These are phyloP conservation scores for Tiaroga cobitis DNA, from an alignment of 2,797 vertebrate genomes.

Conservation along the genomic window DNA sequence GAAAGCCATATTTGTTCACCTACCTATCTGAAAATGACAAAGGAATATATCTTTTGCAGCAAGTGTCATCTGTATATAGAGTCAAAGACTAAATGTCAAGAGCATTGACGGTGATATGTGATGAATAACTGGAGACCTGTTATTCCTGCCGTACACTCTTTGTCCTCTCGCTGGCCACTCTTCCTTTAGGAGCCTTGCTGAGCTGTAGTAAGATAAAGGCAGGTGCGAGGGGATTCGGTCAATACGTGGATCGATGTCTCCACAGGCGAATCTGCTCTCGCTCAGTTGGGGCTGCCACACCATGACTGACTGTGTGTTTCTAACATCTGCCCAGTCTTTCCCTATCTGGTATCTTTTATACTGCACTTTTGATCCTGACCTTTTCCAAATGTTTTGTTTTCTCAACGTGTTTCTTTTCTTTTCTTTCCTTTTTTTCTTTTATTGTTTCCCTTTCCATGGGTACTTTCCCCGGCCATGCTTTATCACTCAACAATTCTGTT, in stretches of 20 bases:
- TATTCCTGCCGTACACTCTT: constrained; percentile 13
- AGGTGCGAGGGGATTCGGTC: constrained; percentile 25
- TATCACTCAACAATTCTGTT: constrained; percentile 9
- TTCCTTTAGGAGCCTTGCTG: constrained; percentile 33
- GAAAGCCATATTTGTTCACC: constrained; percentile 5
- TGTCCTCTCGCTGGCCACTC: constrained; percentile 24
- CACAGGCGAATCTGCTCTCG: constrained; percentile 55
- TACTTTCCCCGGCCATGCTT: constrained; percentile 12
- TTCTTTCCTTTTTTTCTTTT: neutral
- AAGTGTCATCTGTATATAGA: constrained; percentile 21
- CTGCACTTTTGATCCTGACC: constrained; percentile 11
- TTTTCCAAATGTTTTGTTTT: constrained; percentile 33
- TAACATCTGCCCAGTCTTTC: constrained; percentile 27
- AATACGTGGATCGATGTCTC: constrained; percentile 37
- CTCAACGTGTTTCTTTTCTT: neutral
- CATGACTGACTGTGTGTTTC: constrained; percentile 29
- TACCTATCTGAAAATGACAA: constrained; percentile 2
- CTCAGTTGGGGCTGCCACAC: constrained; percentile 9
- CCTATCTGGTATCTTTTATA: neutral
- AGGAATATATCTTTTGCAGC: neutral
- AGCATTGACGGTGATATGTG: constrained; percentile 5
- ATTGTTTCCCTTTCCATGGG: neutral
- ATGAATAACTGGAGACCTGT: constrained; percentile 42
- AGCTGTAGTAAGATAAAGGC: constrained; percentile 30
- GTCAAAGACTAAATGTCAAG: constrained; percentile 45